phyloP scores from a whole-genome alignment of 1,140 invertebrate species.

The Cryptotermes secundus region DNA sequence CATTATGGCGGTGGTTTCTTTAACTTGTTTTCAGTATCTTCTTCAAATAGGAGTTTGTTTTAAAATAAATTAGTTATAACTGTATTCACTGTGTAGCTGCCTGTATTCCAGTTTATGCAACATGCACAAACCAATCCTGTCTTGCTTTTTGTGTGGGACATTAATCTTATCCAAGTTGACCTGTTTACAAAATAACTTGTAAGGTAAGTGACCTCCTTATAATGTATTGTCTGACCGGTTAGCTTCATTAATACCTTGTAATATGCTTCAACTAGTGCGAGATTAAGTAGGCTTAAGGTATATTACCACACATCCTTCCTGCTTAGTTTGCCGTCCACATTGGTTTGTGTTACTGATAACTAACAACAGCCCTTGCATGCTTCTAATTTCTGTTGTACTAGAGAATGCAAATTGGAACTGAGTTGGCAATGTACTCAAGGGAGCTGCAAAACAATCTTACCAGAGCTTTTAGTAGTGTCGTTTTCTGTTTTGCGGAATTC shows the following conservation, averaged over 20 bases:
- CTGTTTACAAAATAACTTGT: constrained; percentile 14
- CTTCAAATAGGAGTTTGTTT: too few relatives aligned
- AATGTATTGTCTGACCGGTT: too few relatives aligned
- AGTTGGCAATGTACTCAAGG: too few relatives aligned
- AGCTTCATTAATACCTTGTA: neutral
- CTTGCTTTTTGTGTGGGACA: neutral
- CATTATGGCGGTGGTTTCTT: too few relatives aligned
- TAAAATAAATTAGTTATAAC: too few relatives aligned
- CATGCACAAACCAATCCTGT: neutral
- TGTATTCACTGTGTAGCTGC: too few relatives aligned
- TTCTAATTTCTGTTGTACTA: neutral
- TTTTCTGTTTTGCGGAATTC: too few relatives aligned
- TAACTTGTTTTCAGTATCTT: too few relatives aligned
- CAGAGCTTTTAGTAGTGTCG: too few relatives aligned
- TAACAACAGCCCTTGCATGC: neutral
- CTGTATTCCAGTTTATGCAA: neutral
- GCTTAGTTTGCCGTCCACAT: neutral
- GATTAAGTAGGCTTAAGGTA: neutral
- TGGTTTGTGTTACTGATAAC: neutral
- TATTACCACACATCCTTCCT: neutral
- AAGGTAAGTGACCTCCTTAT: constrained; percentile 5
- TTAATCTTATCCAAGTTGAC: neutral
- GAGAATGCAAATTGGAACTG: too few relatives aligned
- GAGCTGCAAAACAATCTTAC: too few relatives aligned
- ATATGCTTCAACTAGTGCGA: neutral